These are phyloP conservation scores for Parthenolecanium corni DNA, from an alignment of 2,888 invertebrate species.

Conservation along the genomic window DNA sequence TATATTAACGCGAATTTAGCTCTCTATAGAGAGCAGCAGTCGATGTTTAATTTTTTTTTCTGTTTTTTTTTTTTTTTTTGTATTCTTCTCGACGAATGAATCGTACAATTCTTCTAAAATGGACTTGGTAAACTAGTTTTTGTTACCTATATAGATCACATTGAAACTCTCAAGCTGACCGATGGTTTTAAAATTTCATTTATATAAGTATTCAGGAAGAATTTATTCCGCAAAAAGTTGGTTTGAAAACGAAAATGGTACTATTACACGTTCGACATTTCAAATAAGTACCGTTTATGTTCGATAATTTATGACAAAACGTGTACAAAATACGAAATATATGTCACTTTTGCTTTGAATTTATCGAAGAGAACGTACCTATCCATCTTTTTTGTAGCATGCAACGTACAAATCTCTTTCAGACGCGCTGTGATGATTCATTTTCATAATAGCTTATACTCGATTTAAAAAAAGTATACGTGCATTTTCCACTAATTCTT, in stretches of 20 bases:
- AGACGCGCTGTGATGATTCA: no score
- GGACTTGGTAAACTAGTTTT: neutral
- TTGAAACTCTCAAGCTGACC: neutral
- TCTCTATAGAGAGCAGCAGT: no score
- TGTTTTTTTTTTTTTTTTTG: neutral
- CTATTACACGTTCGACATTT: neutral
- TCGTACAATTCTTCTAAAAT: neutral
- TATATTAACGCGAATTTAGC: no score
- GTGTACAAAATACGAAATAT: no score
- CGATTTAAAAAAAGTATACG: no score
- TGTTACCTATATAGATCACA: neutral
- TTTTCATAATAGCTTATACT: no score
- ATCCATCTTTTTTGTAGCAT: no score
- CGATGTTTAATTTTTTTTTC: neutral
- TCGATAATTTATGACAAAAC: slow-evolving; percentile 5
- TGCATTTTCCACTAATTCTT: no score
- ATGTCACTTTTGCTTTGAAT: no score
- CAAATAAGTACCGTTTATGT: slow-evolving; percentile 23
- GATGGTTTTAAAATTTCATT: neutral
- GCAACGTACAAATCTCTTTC: no score
- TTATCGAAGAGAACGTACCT: no score
- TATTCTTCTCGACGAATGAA: neutral
- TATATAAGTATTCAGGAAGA: neutral
- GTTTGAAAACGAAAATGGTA: neutral
- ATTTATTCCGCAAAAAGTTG: neutral